Evolutionary conservation across 2,888 invertebrate species (phyloP), one percentile per base, ranked within the genome.

Genomic region (Nymphalis polychloros): DNA sequence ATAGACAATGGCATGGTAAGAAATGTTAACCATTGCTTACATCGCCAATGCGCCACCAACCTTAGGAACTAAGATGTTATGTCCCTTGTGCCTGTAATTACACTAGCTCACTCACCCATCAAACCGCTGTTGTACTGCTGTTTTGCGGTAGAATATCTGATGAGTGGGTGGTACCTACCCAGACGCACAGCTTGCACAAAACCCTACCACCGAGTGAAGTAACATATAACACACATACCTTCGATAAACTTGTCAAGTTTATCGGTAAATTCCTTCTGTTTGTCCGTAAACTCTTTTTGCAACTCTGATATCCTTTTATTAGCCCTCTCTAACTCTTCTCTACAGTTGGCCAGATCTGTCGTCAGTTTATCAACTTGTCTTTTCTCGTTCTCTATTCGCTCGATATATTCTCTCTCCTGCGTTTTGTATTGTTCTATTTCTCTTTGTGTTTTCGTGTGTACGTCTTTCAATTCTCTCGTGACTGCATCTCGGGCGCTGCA

Each of bases 401-500:
- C 92, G 0, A 89, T 77, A 8, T 84, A 84, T 13, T 94, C 94
- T 57, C 81, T 86, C 73, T 92, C 92, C 70, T 92, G 90, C 0
- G 81, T 74, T 76, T 85, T 89, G 73, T 81, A 87, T 0, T 83
- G 72, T 8, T 91, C 91, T 55, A 81, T 84, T 68, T 92, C 92
- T 72, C 85, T 87, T 73, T 88, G 87, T 66, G 84, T 78, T 79
- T 82, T 89, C 2, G 81, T 72, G 72, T 93, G 92, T 50, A 94
- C 74, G 63, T 94, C 93, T 74, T 93, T 93, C 53, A 95, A 78
- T 78, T 95, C 94, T 72, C 93, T 90, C 31, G 91, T 84, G 6
- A 94, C 84, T n/a, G 93, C 80, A 67, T 95, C 95, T 60, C 95
- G 94, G 8, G 93, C 89, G 71, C 93, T 93, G 71, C 94, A 94